phyloP scores from a whole-genome alignment of 2,113 vertebrate genomes.

The Melanocharis versteri region DNA sequence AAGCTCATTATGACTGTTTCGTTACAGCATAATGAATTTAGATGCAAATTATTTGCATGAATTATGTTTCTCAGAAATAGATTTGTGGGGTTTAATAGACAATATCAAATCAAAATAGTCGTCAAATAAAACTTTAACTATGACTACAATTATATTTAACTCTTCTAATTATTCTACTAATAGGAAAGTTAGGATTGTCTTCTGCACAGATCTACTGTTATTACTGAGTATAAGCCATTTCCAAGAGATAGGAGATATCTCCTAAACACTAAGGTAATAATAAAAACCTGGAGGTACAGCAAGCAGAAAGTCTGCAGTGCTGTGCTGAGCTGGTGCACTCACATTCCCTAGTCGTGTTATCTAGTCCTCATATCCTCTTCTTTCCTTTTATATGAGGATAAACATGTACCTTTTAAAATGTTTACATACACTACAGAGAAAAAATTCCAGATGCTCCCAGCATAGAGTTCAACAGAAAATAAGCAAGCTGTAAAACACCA shows the following conservation, averaged over 20 bases:
- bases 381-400: neutral
- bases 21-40: neutral
- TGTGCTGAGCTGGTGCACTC: neutral
- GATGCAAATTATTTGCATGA: neutral
- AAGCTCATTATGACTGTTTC: neutral
- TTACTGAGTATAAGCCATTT: neutral
- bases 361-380: neutral
- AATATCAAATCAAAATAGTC: neutral
- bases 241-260: neutral
- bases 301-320: neutral
- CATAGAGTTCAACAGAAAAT: neutral
- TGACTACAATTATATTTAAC: neutral
- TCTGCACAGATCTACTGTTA: neutral
- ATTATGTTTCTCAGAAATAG: neutral
- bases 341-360: neutral
- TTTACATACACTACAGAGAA: neutral
- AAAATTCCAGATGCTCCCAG: neutral
- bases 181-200: neutral
- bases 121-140: neutral
- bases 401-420: neutral
- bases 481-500: neutral
- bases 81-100: neutral
- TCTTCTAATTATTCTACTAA: neutral
- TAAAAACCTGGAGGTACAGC: neutral
- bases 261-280: neutral